Evolutionary conservation across 2,888 invertebrate species (phyloP).

Genomic region (Polyommatus iphigenia): DNA sequence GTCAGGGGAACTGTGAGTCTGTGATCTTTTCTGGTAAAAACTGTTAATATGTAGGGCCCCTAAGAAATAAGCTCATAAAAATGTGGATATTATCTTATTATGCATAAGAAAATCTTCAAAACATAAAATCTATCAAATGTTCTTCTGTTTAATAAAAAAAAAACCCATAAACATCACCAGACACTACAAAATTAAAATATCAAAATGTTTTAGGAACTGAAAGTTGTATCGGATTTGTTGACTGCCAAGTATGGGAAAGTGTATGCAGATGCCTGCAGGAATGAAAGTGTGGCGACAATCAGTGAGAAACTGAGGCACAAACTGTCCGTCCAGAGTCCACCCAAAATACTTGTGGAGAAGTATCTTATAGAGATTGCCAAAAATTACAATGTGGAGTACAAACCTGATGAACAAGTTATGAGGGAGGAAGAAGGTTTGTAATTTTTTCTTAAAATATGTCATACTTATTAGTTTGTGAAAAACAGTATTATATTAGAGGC

Average conservation of each 20-base stretch:
- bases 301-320: slow-evolving; percentile 97
- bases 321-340: slow-evolving; percentile 95
- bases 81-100: neutral
- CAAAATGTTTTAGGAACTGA: slow-evolving; percentile 77
- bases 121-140: too few relatives aligned
- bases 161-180: neutral
- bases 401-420: slow-evolving; percentile 96
- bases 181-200: neutral
- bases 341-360: slow-evolving; percentile 96
- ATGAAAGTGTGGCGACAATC: slow-evolving; percentile 88
- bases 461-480: neutral
- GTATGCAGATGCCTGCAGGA: slow-evolving; percentile 93
- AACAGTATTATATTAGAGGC: neutral
- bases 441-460: neutral
- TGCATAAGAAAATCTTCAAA: neutral
- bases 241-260: slow-evolving; percentile 96
- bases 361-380: slow-evolving; percentile 97
- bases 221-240: slow-evolving; percentile 92
- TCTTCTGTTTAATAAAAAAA: too few relatives aligned
- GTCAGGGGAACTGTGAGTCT: too few relatives aligned
- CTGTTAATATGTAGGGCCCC: too few relatives aligned
- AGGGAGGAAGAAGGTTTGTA: slow-evolving; percentile 82
- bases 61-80: neutral
- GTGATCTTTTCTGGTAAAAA: too few relatives aligned
- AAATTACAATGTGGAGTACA: slow-evolving; percentile 96